Evolutionary conservation across 23 tunicate genomes (phyloP).

Genomic region (Trididemnum miniatum): DNA sequence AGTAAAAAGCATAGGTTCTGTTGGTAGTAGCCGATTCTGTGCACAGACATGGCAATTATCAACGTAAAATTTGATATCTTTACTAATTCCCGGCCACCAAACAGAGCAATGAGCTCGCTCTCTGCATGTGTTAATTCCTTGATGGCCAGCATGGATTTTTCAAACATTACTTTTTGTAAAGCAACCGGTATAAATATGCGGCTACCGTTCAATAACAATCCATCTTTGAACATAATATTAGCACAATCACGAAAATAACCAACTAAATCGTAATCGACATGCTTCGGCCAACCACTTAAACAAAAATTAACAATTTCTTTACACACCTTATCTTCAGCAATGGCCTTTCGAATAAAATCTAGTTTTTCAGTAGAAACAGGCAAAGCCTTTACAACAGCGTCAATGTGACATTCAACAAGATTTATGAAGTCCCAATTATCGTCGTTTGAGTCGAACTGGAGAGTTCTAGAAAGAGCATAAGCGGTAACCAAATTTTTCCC

Average conservation of each 20-base stretch:
- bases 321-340: too few species aligned
- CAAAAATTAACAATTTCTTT: neutral
- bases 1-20: neutral
- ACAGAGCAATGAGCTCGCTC: neutral
- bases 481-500: neutral
- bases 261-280: neutral
- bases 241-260: neutral
- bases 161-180: too few species aligned
- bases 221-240: neutral
- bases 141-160: neutral
- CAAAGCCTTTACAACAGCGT: neutral
- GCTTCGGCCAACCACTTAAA: neutral
- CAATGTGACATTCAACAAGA: neutral
- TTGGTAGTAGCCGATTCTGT: neutral
- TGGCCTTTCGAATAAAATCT: too few species aligned
- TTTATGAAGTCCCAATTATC: neutral
- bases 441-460: neutral
- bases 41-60: neutral
- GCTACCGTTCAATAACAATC: neutral
- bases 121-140: neutral
- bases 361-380: neutral
- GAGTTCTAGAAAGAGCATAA: neutral
- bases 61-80: neutral
- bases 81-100: neutral
- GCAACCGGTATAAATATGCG: neutral